Evolutionary conservation across 1,140 invertebrate species (phyloP).

Genomic region (Drosophila lini): DNA sequence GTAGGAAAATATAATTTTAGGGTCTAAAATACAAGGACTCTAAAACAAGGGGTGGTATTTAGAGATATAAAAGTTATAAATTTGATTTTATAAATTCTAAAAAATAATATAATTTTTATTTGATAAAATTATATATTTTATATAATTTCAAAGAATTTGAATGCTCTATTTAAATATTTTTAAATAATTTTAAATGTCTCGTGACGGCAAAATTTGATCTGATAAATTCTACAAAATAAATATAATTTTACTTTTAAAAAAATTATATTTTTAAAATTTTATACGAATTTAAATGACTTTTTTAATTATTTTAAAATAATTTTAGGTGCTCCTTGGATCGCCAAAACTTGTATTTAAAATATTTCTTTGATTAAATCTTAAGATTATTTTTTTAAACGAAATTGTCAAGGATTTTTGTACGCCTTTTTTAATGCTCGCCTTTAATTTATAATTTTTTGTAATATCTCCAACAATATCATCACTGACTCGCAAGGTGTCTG

Average conservation of each 20-base stretch:
- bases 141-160: background rate
- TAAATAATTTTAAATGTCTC: too few species aligned
- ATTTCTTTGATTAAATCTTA: background rate
- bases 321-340: background rate
- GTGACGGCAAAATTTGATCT: background rate
- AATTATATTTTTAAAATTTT: too few species aligned
- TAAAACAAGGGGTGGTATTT: background rate
- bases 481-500: slow-evolving; percentile 43
- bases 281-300: too few species aligned
- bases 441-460: slow-evolving; percentile 4
- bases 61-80: background rate
- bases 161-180: background rate
- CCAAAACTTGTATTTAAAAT: background rate
- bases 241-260: background rate
- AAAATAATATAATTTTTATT: background rate
- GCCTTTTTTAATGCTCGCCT: background rate
- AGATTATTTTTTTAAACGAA: too few species aligned
- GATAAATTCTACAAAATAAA: background rate
- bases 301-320: background rate
- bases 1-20: background rate
- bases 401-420: background rate
- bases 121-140: background rate
- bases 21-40: background rate
- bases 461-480: background rate
- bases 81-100: background rate